These are phyloP conservation scores for Sebastes steindachneri DNA, from an alignment of 2,797 vertebrate species.

Conservation along the genomic window DNA sequence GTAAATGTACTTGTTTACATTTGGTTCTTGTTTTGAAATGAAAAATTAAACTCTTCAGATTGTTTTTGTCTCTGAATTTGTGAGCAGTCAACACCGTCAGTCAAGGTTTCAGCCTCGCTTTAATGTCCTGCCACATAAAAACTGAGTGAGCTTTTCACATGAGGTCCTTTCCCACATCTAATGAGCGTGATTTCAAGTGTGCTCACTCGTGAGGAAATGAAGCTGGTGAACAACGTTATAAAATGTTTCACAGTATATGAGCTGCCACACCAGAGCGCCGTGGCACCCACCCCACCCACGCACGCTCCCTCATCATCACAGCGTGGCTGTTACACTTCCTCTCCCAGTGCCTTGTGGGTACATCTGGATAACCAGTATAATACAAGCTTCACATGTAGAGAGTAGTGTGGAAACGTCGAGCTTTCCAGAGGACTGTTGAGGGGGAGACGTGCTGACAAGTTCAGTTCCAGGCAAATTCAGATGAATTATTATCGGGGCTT, in stretches of 20 bases:
- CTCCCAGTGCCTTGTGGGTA: conserved; percentile 67
- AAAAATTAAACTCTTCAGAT: not conserved
- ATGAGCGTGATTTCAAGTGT: conserved; percentile 9
- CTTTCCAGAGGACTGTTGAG: conserved; percentile 45
- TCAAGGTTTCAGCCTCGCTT: not conserved
- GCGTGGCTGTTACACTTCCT: conserved; percentile 62
- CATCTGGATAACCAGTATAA: conserved; percentile 71
- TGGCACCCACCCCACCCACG: conserved; percentile 46
- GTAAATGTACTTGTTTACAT: not conserved
- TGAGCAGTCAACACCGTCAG: not conserved
- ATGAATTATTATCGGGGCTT: conserved; percentile 55
- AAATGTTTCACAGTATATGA: conserved; percentile 34
- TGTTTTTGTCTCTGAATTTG: not conserved
- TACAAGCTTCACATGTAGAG: conserved; percentile 36
- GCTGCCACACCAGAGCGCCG: conserved; percentile 35
- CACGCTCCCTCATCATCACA: conserved; percentile 50
- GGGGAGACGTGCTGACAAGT: conserved; percentile 55
- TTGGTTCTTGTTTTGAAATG: not conserved
- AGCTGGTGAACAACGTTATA: conserved; percentile 39
- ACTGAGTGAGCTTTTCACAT: conserved; percentile 5
- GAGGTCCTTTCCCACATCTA: conserved; percentile 30
- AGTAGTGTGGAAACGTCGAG: conserved; percentile 55
- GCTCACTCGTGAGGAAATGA: conserved; percentile 40
- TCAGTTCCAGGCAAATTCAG: conserved; percentile 57
- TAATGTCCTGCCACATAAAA: not conserved